Base-by-base conservation (phyloP, 2,888 invertebrate species). In the Hydriomena furcata region DNA sequence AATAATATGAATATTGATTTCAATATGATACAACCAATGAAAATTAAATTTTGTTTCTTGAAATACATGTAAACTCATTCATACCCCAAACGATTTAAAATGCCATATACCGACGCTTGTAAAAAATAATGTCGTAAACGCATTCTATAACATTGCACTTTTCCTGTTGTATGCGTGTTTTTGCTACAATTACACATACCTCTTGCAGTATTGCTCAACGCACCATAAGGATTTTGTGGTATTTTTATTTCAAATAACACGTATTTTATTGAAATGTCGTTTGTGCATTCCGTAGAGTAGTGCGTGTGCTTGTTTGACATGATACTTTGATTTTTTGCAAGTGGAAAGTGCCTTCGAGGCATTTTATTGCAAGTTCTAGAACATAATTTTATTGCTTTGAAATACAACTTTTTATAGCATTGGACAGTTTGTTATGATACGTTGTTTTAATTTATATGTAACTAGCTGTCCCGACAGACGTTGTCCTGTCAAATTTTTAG, bases 161-260 rank as follows among this genome's bases (percentile, higher is more conserved):
- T 60, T 63, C 60, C 61, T 55, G 60, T 52, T 52, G 46, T 36
- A 37, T 34, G 10, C 8, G 17, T 27, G 60, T 82, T 82, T 78
- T 82, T 82, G 66, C 64, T 44, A 50, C 62, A 82, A 81, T 82
- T 77, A 79, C 69, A 63, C 67, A 73, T 76, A 55, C 68, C 67
- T 17, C 38, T 55, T 55, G 53, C 44, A n/a, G 32, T 44, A 49
- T 59, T 54, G 46, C 40, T 48, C 37, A 52, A 48, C 52, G 53
- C 51, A 63, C 60, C 48, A 52, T 59, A 58, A 61, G 66, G 71
- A 66, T 58, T 69, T 64, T 61, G 62, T 44, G 65, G 66, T 68
- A 71, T 75, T 78, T 78, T 76, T 72, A 73, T 68, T 50, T 58
- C 52, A 61, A 45, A 67, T 63, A 62, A 46, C 64, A 44, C 55